Percentiles rank a stretch among this genome's conserved stretches.
phyloP scores from a whole-genome alignment of 1,140 invertebrate species.

The Caenorhabditis remanei region DNA sequence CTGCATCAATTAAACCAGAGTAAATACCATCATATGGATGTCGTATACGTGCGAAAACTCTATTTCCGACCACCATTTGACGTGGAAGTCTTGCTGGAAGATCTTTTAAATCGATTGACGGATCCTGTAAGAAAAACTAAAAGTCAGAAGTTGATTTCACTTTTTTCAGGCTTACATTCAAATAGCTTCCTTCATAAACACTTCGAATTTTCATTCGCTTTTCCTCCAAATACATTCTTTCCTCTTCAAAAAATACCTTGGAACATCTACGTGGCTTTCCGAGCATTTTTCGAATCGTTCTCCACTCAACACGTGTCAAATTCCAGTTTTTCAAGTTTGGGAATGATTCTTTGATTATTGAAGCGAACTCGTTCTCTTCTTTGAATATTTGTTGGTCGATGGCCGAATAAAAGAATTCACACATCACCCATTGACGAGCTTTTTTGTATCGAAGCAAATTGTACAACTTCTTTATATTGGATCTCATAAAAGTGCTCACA shows the following conservation, averaged over 20 bases:
- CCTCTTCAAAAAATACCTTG: slow-evolving; percentile 92
- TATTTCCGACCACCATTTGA: slow-evolving; percentile 90
- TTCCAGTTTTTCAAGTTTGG: slow-evolving; percentile 89
- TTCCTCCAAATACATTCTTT: slow-evolving; percentile 88
- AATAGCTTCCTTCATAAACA: slow-evolving; percentile 85
- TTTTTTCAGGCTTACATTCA: slow-evolving; percentile 6
- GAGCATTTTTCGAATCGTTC: slow-evolving; percentile 64
- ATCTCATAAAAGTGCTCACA: slow-evolving; percentile 38
- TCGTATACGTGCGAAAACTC: slow-evolving; percentile 82
- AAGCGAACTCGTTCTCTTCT: slow-evolving; percentile 95
- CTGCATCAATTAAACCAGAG: slow-evolving; percentile 93
- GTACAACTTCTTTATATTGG: slow-evolving; percentile 37
- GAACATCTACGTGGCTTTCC: slow-evolving; percentile 88
- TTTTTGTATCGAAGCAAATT: slow-evolving; percentile 78
- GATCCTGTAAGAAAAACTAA: slow-evolving; percentile 19
- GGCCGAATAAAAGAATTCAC: slow-evolving; percentile 98
- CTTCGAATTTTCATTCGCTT: slow-evolving; percentile 92
- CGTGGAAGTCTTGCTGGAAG: slow-evolving; percentile 94
- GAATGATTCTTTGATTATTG: slow-evolving; percentile 93
- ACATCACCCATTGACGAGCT: slow-evolving; percentile 98
- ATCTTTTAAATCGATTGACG: slow-evolving; percentile 80
- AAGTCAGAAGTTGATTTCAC: too few relatives aligned
- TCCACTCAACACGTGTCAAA: slow-evolving; percentile 82
- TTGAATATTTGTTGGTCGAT: slow-evolving; percentile 87
- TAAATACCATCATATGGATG: slow-evolving; percentile 96